Evolutionary conservation across 2,113 vertebrate genomes (phyloP), one percentile per base, ranked within the genome.

Genomic region (Sprattus sprattus): DNA sequence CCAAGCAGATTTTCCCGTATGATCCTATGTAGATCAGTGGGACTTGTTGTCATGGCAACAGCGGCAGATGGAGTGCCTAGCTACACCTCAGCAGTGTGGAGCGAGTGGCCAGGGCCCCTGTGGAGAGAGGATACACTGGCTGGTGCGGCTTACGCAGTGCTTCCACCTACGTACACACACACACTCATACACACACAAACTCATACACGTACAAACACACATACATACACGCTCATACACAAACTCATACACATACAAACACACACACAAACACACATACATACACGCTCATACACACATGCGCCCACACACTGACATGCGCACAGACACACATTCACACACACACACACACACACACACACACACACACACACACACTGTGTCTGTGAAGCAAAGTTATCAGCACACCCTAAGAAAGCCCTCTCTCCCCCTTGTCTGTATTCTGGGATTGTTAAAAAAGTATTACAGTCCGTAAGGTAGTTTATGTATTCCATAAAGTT

Each of bases 21-120:
- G 87, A 85, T 88, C 88, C 86, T 89, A 90, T 90, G 90, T 91
- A 91, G 89, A 91, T 92, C 89, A 91, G 85, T 88, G 87, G 90
- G 90, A 85, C 89, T 85, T 83, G 91, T 92, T 90, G 89, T 88
- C 90, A 92, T 91, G 89, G 90, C 89, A 92, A 92, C 91, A 86
- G 80, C 57, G 84, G 89, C 89, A 90, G 90, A 91, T 90, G 89
- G 90, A 88, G 89, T 54, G 67, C n/a, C 75, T 81, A 87, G 87
- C 88, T 89, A 84, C 87, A 89, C 86, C 90, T 88, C 89, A 87
- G 86, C 50, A 88, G 84, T 82, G 88, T 81, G 86, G 87, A 89
- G 90, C 88, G 83, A 86, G 84, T 84, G 89, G 82, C 85, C 87
- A 87, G 86, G 85, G 82, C 89, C 89, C 87, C 89, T 84, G 83